phyloP scores from a whole-genome alignment of 2,888 invertebrate genomes.

The Heliothis peltigera region DNA sequence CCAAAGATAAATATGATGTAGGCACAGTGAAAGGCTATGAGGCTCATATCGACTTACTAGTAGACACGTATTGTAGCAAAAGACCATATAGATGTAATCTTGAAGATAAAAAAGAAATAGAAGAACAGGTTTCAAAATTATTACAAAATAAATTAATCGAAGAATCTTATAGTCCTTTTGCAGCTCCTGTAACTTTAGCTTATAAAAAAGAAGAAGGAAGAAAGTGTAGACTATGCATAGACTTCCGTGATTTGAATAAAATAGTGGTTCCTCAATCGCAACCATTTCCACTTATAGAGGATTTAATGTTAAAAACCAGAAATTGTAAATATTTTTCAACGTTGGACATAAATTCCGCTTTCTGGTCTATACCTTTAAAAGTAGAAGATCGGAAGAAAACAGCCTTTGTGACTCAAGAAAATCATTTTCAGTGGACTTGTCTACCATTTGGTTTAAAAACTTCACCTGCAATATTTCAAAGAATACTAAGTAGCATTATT shows the following conservation, averaged over 20 bases:
- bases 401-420: not conserved
- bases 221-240: not conserved
- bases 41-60: conserved; percentile 11
- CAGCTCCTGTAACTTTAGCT: not conserved
- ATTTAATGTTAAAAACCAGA: too few relatives aligned
- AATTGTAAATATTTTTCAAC: conserved; percentile 67
- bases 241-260: not conserved
- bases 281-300: conserved; percentile 59
- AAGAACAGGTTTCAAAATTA: conserved; percentile 16
- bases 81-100: conserved; percentile 43
- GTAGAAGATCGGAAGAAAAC: conserved; percentile 59
- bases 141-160: not conserved
- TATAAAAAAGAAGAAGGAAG: not conserved
- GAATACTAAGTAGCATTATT: conserved; percentile 16
- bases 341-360: conserved; percentile 71
- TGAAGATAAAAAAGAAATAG: conserved; percentile 49
- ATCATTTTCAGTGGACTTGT: too few relatives aligned
- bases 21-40: conserved; percentile 15
- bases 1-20: conserved; percentile 22
- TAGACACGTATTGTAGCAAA: conserved; percentile 24
- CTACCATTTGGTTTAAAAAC: too few relatives aligned
- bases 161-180: not conserved
- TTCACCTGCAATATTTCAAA: conserved; percentile 9
- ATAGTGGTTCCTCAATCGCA: conserved; percentile 7
- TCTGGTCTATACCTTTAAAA: conserved; percentile 70